These are phyloP conservation scores for Pan paniscus DNA, from an alignment of 2,113 vertebrate genomes.

Conservation along the genomic window DNA sequence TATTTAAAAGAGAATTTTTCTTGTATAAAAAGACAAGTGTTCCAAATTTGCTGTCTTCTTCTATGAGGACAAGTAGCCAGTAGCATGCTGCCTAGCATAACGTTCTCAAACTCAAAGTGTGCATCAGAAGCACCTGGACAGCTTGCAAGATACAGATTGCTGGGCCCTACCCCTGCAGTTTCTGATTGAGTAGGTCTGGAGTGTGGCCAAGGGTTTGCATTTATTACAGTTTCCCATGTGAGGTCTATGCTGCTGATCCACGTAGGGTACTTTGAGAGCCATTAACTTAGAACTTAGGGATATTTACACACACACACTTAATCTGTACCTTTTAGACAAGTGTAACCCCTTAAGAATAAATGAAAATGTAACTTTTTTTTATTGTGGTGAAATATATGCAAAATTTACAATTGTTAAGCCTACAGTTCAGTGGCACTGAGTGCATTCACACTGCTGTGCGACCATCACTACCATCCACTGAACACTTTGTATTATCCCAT, in stretches of 20 bases:
- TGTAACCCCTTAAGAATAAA: background rate
- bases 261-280: background rate
- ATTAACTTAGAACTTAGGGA: background rate
- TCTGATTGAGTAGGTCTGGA: no score
- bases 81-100: background rate
- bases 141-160: background rate
- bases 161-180: fast-evolving
- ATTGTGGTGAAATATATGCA: background rate
- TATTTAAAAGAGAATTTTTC: background rate
- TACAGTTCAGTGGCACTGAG: background rate
- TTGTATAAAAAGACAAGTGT: background rate
- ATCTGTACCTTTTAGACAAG: background rate
- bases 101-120: background rate
- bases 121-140: background rate
- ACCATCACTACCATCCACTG: background rate
- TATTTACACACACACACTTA: background rate
- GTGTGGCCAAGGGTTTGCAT: background rate
- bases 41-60: background rate
- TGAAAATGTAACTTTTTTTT: background rate
- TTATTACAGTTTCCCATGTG: background rate
- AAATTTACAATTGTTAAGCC: no score
- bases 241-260: background rate
- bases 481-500: background rate
- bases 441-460: background rate
- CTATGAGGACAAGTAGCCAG: background rate